Evolutionary conservation across 2,113 vertebrate species (phyloP).

Genomic region (Connochaetes taurinus): DNA sequence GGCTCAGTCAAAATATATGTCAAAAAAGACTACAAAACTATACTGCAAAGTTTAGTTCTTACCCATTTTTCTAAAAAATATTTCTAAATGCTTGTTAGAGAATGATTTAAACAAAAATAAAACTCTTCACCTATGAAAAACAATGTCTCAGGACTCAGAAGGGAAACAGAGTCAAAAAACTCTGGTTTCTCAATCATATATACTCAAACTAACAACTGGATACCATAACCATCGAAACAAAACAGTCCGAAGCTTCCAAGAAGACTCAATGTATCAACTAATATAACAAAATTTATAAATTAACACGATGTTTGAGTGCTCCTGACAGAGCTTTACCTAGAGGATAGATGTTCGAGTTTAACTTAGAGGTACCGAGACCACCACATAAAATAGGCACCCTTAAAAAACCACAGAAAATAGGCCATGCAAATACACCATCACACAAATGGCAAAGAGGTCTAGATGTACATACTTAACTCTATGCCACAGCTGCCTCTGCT

Average conservation of each 20-base stretch:
- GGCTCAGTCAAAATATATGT: constrained; percentile 3
- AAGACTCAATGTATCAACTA: not conserved
- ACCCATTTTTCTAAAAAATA: not conserved
- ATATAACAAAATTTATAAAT: not conserved
- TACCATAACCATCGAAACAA: not conserved
- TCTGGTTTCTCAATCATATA: not conserved
- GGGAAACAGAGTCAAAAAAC: not conserved
- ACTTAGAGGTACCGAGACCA: not conserved
- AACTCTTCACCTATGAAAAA: constrained; percentile 5
- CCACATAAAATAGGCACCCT: not conserved
- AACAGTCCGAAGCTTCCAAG: not conserved
- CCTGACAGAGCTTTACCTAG: not conserved
- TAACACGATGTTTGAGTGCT: not conserved
- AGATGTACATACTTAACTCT: not conserved
- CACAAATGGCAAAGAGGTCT: not conserved
- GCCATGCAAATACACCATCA: not conserved
- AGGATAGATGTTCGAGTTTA: not conserved
- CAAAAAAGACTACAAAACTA: constrained; percentile 1
- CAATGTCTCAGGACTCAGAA: constrained; percentile 2
- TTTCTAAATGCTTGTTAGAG: not conserved
- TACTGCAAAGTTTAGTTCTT: not conserved
- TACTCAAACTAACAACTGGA: not conserved
- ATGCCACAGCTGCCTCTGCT: not conserved
- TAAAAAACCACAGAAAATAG: not conserved
- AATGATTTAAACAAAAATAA: constrained; percentile 46